Conservation (phyloP, 2,888 invertebrate species). For the Hemithea aestivaria region DNA sequence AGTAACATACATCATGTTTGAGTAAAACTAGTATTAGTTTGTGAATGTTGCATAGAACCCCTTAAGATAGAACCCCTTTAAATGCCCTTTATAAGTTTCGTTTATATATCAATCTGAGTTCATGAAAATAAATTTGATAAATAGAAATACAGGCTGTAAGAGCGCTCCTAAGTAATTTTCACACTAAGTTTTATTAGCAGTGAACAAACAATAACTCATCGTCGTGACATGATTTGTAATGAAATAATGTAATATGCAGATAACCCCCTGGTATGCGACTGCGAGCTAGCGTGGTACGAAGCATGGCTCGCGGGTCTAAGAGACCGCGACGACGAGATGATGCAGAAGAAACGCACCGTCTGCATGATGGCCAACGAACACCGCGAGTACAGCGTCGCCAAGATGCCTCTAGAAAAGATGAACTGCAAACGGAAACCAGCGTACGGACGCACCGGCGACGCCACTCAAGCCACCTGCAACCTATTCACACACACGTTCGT, state of each 20-base stretch:
- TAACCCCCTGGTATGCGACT: conserved; percentile 92
- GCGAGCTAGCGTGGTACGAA: conserved; percentile 93
- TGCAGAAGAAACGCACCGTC: conserved; percentile 90
- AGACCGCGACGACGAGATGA: conserved; percentile 92
- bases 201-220: no score
- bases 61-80: no score
- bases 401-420: conserved; percentile 90
- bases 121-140: no score
- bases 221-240: no score
- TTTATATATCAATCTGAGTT: no score
- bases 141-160: no score
- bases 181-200: no score
- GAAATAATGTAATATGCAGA: conserved; percentile 75
- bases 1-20: no score
- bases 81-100: no score
- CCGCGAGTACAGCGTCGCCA: conserved; percentile 89
- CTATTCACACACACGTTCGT: conserved; percentile 47
- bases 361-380: conserved; percentile 90
- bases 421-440: conserved; percentile 86
- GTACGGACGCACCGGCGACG: conserved; percentile 56
- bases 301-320: conserved; percentile 87
- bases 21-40: no score
- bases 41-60: no score
- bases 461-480: conserved; percentile 35
- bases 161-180: no score